Base-by-base conservation (phyloP, 2,888 invertebrate species). In the Platycheirus rosarum region DNA sequence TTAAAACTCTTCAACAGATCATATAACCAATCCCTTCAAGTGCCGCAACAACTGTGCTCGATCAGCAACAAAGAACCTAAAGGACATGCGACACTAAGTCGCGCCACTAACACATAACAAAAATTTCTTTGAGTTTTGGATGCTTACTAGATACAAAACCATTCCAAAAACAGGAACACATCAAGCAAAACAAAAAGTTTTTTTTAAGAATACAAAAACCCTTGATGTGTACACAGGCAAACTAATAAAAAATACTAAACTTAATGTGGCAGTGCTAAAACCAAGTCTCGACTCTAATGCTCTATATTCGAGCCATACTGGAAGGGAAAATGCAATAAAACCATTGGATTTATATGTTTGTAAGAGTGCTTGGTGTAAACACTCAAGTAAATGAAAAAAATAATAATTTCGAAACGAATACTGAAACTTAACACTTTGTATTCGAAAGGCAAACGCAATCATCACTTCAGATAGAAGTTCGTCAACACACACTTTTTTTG, bases 31-130 rank as follows among this genome's bases (percentile, higher is more conserved):
- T 35, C 11, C 49, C 23, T 51, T 82, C 71, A 82, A 82, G 80
- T 82, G 75, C 7, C 23, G 55, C 46, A 32, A 60, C 44, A 16
- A 37, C 44, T 37, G 48, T 32, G 53, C 46, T 51, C 16, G 51
- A 69, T 71, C 55, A 49, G 37, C 32, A 32, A 60, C 13, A 13
- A 44, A 40, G 11, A 14, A 32, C 48, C 44, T 37, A 71, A 70
- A 60, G 76, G 66, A 71, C 77, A 71, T 70, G 76, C 80, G 80
- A 82, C 76, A 76, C 76, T 42, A 42, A 46, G 80, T 75, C 80
- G 80, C 80, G 76, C 66, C 80, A 11, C 2, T 80, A 46, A 42
- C 29, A 75, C 79, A 57, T 49, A 55, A 35, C 53, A 60, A 44
- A 32, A 53, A 53, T 51, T 65, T 32, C 16, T 60, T 8, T 16